Conservation (phyloP, 2,797 vertebrate species). For the Malacoctenus gilli region DNA sequence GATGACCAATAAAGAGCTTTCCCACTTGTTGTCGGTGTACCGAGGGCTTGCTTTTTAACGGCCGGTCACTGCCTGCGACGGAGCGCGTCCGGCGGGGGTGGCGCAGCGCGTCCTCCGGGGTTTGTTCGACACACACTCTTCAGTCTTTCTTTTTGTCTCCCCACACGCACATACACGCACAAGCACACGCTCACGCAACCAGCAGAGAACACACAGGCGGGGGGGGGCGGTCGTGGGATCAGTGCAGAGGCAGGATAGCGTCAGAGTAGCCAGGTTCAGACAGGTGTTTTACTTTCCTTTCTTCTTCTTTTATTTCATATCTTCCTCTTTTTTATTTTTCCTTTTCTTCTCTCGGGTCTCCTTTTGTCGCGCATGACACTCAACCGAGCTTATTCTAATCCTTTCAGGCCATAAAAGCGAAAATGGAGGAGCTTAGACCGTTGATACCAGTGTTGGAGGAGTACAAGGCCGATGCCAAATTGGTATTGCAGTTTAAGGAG, state of each 20-base stretch:
- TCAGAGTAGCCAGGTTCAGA: conserved; percentile 83
- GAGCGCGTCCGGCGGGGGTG: conserved; percentile 67
- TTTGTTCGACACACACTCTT: conserved; percentile 59
- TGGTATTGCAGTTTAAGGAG: conserved; percentile 99
- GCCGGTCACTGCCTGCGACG: conserved; percentile 73
- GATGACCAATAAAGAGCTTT: conserved; percentile 99
- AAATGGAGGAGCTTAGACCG: conserved; percentile 99
- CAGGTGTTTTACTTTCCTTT: conserved; percentile 63
- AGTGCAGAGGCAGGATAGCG: conserved; percentile 78
- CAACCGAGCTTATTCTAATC: conserved; percentile 98
- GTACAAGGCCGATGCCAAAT: conserved; percentile 99
- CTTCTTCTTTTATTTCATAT: too few relatives aligned
- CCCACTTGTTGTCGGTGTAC: conserved; percentile 96
- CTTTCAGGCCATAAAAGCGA: conserved; percentile 98
- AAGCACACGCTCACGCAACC: conserved; percentile 45
- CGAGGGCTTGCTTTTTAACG: conserved; percentile 89
- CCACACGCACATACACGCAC: conserved; percentile 61
- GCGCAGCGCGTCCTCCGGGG: conserved; percentile 56
- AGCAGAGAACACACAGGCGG: conserved; percentile 48
- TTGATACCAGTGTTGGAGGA: conserved; percentile 99
- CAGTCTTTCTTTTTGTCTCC: too few relatives aligned
- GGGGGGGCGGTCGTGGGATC: conserved; percentile 48
- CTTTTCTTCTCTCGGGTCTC: conserved; percentile 65
- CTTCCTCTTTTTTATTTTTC: conserved; percentile 36
- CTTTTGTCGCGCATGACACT: conserved; percentile 89